Conservation (phyloP, 2,113 vertebrate genomes). For the Odocoileus hemionus region DNA sequence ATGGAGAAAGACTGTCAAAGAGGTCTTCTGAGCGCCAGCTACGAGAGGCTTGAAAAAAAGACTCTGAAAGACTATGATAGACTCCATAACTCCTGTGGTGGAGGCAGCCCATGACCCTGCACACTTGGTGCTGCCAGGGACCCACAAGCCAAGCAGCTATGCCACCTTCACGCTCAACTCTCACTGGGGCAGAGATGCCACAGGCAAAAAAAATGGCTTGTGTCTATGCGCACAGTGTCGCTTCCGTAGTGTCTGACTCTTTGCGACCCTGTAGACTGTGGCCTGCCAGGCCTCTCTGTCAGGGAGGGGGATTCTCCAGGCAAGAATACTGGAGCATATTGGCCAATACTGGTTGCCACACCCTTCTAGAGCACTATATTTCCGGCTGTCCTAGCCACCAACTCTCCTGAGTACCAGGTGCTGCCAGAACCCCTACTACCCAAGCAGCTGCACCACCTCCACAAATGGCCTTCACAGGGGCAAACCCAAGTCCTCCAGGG, state of each 20-base stretch:
- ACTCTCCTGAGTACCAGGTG: background rate
- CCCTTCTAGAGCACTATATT: background rate
- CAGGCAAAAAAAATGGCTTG: background rate
- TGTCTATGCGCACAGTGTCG: background rate
- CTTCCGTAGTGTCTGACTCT: background rate
- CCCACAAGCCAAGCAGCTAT: background rate
- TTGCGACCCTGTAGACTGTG: background rate
- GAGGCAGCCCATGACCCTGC: background rate
- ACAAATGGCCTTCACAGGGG: background rate
- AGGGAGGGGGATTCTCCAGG: background rate
- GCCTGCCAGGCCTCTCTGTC: background rate
- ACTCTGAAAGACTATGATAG: background rate
- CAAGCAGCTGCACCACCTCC: background rate
- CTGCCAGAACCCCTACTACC: background rate
- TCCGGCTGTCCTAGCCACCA: background rate
- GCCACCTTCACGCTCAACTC: background rate
- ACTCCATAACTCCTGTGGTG: background rate
- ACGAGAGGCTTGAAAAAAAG: background rate
- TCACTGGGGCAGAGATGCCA: background rate
- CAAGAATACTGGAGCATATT: background rate
- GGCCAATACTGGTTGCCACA: background rate
- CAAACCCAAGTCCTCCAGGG: background rate
- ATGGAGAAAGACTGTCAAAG: background rate
- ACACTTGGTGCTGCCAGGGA: background rate
- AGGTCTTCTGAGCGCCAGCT: background rate